Evolutionary conservation across 2,888 invertebrate genomes (phyloP), one percentile per base, ranked within the genome.

Genomic region (Rotaria sp.): DNA sequence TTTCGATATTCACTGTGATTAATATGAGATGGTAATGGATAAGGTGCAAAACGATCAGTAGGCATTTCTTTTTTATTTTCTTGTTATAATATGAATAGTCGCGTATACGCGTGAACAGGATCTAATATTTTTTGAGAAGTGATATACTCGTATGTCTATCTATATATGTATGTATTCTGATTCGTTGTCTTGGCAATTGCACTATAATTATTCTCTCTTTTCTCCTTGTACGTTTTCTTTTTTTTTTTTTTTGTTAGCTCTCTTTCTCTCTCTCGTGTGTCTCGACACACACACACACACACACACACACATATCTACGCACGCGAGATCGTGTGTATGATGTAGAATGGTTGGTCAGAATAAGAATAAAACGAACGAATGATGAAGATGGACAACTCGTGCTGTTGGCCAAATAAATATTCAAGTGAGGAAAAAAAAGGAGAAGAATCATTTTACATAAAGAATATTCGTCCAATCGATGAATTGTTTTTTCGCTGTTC

Each of bases 1-100:
- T 86, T 86, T 84, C 86, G 41, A 84, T 86, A 86, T n/a, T 86
- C 86, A 75, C 38, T 86, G 24, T 80, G 41, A 45, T 1, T n/a
- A 45, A 80, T 26, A 80, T 80, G 80, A 10, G 35, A 7, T 35
- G 67, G 67, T 67, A 35, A 18, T 67, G 67, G 67, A 67, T 67
- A 67, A 18, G 67, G 67, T 67, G 67, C 67, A 35, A 80, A 45
- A 45, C 80, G 80, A 80, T 80, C 80, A 45, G 45, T 15, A 80
- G 80, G 80, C 80, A 80, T 80, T 45, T 1, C 21, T 26, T 26
- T 2, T n/a, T n/a, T n/a, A n/a, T n/a, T n/a, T n/a, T n/a, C n/a
- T n/a, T n/a, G n/a, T n/a, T n/a, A n/a, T n/a, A 41, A 38, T 11
- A 45, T 80, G 45, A 80, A 15, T 45, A 80, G 26, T 26, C 1